Percentiles rank a stretch among this genome's conserved stretches.
Conservation (phyloP, 2,113 vertebrate genomes). For the Percopsis transmontana region DNA sequence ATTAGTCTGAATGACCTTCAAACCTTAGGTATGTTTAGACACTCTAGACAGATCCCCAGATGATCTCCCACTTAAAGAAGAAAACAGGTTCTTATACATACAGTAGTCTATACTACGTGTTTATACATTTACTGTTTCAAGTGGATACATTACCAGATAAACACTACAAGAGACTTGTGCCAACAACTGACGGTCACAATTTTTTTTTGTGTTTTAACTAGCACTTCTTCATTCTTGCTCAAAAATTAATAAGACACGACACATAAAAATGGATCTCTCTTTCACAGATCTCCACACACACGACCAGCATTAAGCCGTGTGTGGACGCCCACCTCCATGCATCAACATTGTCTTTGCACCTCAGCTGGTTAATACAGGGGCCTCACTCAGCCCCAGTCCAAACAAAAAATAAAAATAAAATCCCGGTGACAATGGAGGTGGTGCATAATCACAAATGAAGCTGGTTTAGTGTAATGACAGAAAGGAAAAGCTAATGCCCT, state of each 20-base stretch:
- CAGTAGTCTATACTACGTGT: too few species aligned
- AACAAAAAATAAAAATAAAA: slow-evolving; percentile 69
- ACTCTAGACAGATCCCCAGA: background rate
- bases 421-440: slow-evolving; percentile 71
- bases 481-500: background rate
- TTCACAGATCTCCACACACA: background rate
- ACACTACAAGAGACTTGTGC: too few species aligned
- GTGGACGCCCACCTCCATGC: slow-evolving; percentile 26
- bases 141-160: too few species aligned
- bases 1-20: too few species aligned
- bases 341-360: slow-evolving; percentile 58
- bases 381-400: slow-evolving; percentile 52
- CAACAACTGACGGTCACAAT: too few species aligned
- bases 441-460: slow-evolving; percentile 43
- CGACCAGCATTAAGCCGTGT: slow-evolving; percentile 5
- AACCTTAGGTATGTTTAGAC: too few species aligned
- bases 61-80: too few species aligned
- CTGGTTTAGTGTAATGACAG: slow-evolving; percentile 7
- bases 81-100: too few species aligned
- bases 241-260: background rate
- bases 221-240: background rate
- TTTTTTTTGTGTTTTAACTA: too few species aligned
- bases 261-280: slow-evolving; percentile 6
- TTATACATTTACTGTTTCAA: too few species aligned
- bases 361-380: slow-evolving; percentile 58